Evolutionary conservation across 2,888 invertebrate genomes (phyloP).

Genomic region (Strigamia crassipes): DNA sequence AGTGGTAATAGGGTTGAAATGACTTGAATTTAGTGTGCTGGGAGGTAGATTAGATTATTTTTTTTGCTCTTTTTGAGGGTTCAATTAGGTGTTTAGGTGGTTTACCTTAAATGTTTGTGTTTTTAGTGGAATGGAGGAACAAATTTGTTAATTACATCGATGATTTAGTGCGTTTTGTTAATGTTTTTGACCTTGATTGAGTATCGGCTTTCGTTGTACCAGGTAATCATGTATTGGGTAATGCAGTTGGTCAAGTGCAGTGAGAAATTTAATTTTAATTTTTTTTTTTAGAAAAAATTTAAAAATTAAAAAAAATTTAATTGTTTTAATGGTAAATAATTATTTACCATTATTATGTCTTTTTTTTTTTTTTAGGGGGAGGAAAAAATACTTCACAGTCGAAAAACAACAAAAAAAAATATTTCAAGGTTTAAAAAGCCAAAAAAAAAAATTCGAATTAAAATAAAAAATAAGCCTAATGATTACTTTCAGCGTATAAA

Average conservation of each 20-base stretch:
- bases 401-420: not conserved
- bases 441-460: not conserved
- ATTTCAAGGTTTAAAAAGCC: not conserved
- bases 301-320: not conserved
- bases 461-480: not conserved
- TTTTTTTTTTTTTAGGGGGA: not conserved
- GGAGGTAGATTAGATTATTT: too few relatives aligned
- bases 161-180: not conserved
- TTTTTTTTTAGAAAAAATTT: too few relatives aligned
- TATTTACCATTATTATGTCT: not conserved
- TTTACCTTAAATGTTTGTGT: too few relatives aligned
- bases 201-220: not conserved
- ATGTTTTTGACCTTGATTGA: not conserved
- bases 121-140: not conserved
- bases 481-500: not conserved
- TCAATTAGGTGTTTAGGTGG: too few relatives aligned
- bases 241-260: not conserved
- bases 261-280: not conserved
- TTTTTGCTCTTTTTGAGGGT: too few relatives aligned
- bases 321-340: not conserved
- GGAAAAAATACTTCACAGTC: not conserved
- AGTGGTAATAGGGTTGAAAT: too few relatives aligned
- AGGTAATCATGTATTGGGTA: not conserved
- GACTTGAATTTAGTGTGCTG: too few relatives aligned
- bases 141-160: not conserved